Evolutionary conservation across 2,797 vertebrate genomes (phyloP).

Genomic region (Tragopan temminckii): DNA sequence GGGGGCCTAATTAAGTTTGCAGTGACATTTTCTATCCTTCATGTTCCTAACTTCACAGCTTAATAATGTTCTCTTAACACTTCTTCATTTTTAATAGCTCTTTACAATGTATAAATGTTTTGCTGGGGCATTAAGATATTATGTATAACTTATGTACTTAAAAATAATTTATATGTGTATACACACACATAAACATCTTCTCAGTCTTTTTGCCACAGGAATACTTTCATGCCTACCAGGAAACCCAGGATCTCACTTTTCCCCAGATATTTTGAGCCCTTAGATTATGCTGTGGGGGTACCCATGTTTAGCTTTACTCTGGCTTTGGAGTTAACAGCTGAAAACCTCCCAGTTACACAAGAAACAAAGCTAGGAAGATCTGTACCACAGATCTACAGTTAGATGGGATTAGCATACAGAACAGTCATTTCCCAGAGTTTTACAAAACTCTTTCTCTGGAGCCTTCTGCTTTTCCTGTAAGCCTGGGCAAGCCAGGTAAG

Average conservation of each 20-base stretch:
- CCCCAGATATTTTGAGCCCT: not conserved
- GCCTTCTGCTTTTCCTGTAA: not conserved
- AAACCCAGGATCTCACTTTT: not conserved
- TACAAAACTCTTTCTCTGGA: not conserved
- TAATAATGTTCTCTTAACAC: conserved; percentile 39
- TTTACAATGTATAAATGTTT: not conserved
- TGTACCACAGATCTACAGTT: not conserved
- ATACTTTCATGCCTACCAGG: not conserved
- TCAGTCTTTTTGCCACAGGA: not conserved
- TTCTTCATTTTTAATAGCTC: not conserved
- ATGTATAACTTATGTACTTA: not conserved
- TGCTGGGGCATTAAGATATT: not conserved
- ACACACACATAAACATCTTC: not conserved
- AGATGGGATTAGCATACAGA: not conserved
- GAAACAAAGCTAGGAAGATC: not conserved
- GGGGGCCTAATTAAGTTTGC: conserved; percentile 58
- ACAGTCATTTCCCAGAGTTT: not conserved
- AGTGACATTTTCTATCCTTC: conserved; percentile 54
- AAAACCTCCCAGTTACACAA: not conserved
- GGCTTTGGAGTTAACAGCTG: not conserved
- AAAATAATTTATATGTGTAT: not conserved
- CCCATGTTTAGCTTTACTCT: not conserved
- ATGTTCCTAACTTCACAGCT: conserved; percentile 42
- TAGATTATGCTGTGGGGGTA: not conserved
- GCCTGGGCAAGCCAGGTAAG: not conserved